Evolutionary conservation across 1,140 invertebrate species (phyloP), one percentile per base, ranked within the genome.

Genomic region (Lasioglossum albipes): DNA sequence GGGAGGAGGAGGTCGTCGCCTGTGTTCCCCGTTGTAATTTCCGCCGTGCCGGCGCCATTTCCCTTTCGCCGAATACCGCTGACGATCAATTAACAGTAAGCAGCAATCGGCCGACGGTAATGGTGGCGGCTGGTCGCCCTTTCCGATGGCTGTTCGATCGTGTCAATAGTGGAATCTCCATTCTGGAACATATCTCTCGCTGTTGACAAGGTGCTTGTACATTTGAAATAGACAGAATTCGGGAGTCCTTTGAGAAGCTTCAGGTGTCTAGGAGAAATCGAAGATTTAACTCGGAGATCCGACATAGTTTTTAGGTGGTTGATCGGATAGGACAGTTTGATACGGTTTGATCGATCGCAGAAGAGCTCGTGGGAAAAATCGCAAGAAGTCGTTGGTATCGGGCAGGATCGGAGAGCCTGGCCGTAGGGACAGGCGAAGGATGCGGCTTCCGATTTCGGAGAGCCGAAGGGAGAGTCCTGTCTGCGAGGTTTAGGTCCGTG

Each of bases 21-120:
- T 59, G 45, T 78, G 62, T 52, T 36, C 41, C 54, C 1, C 57
- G 69, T n/a, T 61, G 27, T 22, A 82, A 82, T 82, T 73, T 79
- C 75, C 76, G 54, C 7, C 31, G 42, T 16, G 31, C 41, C 42
- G 7, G 27, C 31, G 57, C 74, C 82, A 74, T 85, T 88, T 87
- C 84, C 87, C 85, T 83, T 77, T 84, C 71, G 67, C 61, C 73
- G 57, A 73, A 84, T 71, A 72, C 81, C 80, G 79, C 85, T 83
- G 87, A 79, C 61, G 88, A 86, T 89, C 86, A 83, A 86, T 89
- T 85, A 89, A 65, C 70, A 62, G 70, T 41, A 67, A 69, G 73
- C 64, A 79, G 70, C 76, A 85, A 86, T 89, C 84, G 79, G 0
- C 7, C 71, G 22, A 41, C 16, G 2, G 9, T 2, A 22, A 12